Evolutionary conservation across 2,113 vertebrate species (phyloP), one percentile per base, ranked within the genome.

Genomic region (Pterocles orientalis): DNA sequence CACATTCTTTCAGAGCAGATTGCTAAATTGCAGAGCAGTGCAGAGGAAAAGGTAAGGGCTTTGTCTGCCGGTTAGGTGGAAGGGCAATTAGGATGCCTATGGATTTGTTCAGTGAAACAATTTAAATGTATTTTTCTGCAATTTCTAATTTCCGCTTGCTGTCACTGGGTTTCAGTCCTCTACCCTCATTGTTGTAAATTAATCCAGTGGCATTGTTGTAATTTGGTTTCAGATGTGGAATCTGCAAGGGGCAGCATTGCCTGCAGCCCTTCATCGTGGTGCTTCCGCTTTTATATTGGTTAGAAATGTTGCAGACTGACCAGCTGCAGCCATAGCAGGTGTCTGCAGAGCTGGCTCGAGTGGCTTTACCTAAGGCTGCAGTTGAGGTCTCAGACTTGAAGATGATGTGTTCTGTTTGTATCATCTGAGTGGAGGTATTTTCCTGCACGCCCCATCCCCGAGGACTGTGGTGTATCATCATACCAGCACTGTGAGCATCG

Each of bases 171-270:
- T 92, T 53, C 85, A 92, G 54, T 68, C 64, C 58, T 70, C 54
- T 21, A 8, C 81, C 86, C 73, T 95, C 79, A 4, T 5, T 33
- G 12, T 45, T 82, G 60, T 68, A 66, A 80, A 31, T 94, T 90
- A 92, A 95, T 94, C 91, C 70, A 77, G 90, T 96, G 90, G 69
- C 78, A 21, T 78, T 45, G 56, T 95, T 97, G 84, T 85, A 82
- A 87, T 87, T 60, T 76, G 41, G 41, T 94, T 95, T 96, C 66
- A 86, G 88, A 95, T 88, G 93, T 95, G 91, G 61, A 36, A 51
- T 80, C 78, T 92, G 43, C 47, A 72, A 76, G 16, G 48, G n/a
- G 48, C 68, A 77, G 62, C 88, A 94, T 96, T 95, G 86, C 90
- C 92, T 81, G 43, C 86, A 39, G 92, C 73, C 8, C 86, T 95